Percentiles rank a stretch among this genome's conserved stretches.
phyloP scores from a whole-genome alignment of 2,888 invertebrate genomes.

The Philonicus albiceps region DNA sequence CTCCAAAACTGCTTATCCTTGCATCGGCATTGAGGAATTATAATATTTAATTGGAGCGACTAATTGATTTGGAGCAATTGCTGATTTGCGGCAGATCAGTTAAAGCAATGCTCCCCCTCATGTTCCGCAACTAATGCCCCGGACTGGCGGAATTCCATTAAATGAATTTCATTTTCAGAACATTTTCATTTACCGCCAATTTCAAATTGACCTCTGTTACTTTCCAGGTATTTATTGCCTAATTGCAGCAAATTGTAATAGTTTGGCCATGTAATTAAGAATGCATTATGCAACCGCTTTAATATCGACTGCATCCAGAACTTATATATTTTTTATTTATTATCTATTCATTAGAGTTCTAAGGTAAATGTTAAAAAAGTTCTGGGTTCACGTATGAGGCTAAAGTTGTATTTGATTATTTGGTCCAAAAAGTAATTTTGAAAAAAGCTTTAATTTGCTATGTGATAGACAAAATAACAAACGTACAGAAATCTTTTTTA shows the following conservation, averaged over 20 bases:
- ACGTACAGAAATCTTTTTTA: no score
- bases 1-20: neutral
- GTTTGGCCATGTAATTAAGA: neutral
- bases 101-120: neutral
- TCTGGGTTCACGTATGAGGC: no score
- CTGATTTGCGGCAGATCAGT: neutral
- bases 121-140: neutral
- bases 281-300: neutral
- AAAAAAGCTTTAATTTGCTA: no score
- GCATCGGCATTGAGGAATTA: neutral
- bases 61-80: neutral
- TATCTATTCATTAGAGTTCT: neutral
- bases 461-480: no score
- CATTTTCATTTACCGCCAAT: neutral
- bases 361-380: neutral
- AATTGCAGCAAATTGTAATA: neutral
- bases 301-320: neutral
- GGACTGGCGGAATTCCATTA: neutral
- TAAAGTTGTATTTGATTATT: neutral
- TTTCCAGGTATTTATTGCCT: neutral
- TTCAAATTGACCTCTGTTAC: neutral
- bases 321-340: neutral
- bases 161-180: neutral
- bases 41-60: slow-evolving; percentile 9
- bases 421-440: no score